Base-by-base conservation (phyloP, 2,113 vertebrate genomes). In the Xiphorhynchus elegans region DNA sequence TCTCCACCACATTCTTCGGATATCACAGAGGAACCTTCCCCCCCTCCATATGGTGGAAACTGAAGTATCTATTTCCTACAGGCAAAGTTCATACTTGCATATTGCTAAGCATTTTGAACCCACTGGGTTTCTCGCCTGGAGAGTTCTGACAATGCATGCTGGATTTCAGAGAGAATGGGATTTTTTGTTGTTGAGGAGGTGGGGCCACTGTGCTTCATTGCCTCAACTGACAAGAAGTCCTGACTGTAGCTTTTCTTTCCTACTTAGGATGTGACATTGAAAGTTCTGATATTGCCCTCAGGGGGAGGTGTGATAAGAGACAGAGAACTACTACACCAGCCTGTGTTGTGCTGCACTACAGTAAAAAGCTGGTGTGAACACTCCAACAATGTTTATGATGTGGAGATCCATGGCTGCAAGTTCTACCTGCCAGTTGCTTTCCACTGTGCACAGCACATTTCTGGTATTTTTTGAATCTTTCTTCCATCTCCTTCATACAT, bases 181-280 rank as follows among this genome's bases (percentile, higher is more conserved):
- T 49, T 86, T 74, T 70, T 35, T 6, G 84, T 44, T 93, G 52
- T 47, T 59, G n/a, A 79, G 55, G 59, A 72, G 46, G 35, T 62
- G 87, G 67, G 87, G 40, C 67, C 0, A 0, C 28, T 95, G 86
- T 87, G 84, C 79, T 92, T 83, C 78, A 84, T 69, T 87, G 74
- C 91, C 89, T 93, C 92, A 66, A 90, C 69, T 70, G 92, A 94
- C 82, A 96, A 85, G n/a, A 94, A 92, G 84, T 90, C 60, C 78
- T 87, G 87, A 96, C 68, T 92, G 86, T 80, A 96, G 92, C 52
- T 94, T 89, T 90, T 87, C 83, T 64, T 95, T 80, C 52, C 82
- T 78, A 21, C 72, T 89, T 76, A 64, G 9, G 53, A 87, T 56
- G 47, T 46, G 74, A 91, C 49, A 77, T 0, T 15, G 33, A 62